Base-by-base conservation (phyloP, 2,113 vertebrate genomes). In the Sebastes fasciatus region DNA sequence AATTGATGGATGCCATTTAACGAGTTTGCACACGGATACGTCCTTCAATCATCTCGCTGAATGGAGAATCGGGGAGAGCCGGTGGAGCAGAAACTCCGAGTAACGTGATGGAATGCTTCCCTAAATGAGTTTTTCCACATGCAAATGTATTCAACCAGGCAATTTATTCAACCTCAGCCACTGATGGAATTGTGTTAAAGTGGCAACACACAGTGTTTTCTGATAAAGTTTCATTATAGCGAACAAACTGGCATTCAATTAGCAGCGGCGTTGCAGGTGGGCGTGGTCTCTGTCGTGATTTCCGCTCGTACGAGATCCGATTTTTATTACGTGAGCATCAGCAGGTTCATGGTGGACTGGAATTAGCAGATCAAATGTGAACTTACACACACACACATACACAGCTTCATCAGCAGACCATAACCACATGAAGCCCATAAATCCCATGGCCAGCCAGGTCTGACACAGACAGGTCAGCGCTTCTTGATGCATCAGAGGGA, bases 1-100 rank as follows among this genome's bases (percentile, higher is more conserved):
- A 94, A 95, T 88, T 89, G 90, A 95, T 94, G 94, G 74, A 64
- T 83, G 72, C 82, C 76, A 49, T 94, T 90, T 92, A 94, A 91
- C 74, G 79, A 92, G 89, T 94, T 91, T 94, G 82, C 87, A 89
- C 88, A 86, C 54, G 34, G 55, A 77, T 86, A 88, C 89, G 21
- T 91, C 79, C 82, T 89, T 92, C 90, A 89, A 71, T 93, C 91
- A 89, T 89, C 61, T 87, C 80, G 19, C 6, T 62, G 49, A 81
- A 70, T 79, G 84, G 63, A 83, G 55, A 83, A 51, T 63, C n/a
- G 5, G 12, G 60, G 23, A 71, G 54, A 80, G 52, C 23, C 83
- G 74, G 48, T 51, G 75, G 67, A 82, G 86, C 79, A 11, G 89
- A 93, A 88, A 89, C 72, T 63, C 54, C 0, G 48, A 5, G 55